phyloP scores from a whole-genome alignment of 2,797 vertebrate genomes.

The Falco rusticolus region DNA sequence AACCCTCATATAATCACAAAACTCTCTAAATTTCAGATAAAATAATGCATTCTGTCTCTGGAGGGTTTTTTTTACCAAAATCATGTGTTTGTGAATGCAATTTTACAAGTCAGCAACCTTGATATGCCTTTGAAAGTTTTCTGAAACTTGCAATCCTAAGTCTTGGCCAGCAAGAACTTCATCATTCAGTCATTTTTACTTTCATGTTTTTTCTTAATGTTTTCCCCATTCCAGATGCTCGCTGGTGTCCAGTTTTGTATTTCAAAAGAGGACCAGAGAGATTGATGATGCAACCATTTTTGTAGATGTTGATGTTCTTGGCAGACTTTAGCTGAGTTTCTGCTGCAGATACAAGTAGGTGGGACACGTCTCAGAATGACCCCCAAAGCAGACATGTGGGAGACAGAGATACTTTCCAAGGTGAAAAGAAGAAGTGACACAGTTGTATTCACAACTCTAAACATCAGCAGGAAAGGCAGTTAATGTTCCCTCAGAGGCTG shows the following conservation, averaged over 20 bases:
- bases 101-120: background rate
- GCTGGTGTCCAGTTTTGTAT: background rate
- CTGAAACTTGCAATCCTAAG: background rate
- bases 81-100: background rate
- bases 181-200: background rate
- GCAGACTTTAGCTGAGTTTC: background rate
- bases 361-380: background rate
- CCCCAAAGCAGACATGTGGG: background rate
- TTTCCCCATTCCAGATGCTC: background rate
- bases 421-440: background rate
- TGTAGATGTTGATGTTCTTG: background rate
- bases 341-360: background rate
- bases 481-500: slow-evolving; percentile 3
- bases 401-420: background rate
- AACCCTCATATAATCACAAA: background rate
- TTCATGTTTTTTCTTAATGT: background rate
- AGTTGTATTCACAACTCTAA: background rate
- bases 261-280: background rate
- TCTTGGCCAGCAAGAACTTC: background rate
- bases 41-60: background rate
- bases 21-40: background rate
- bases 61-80: background rate
- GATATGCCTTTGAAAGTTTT: background rate
- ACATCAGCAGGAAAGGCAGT: background rate
- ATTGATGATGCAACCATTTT: background rate